These are phyloP conservation scores for Sebastes reedi DNA, from an alignment of 2,797 vertebrate species.

Conservation along the genomic window DNA sequence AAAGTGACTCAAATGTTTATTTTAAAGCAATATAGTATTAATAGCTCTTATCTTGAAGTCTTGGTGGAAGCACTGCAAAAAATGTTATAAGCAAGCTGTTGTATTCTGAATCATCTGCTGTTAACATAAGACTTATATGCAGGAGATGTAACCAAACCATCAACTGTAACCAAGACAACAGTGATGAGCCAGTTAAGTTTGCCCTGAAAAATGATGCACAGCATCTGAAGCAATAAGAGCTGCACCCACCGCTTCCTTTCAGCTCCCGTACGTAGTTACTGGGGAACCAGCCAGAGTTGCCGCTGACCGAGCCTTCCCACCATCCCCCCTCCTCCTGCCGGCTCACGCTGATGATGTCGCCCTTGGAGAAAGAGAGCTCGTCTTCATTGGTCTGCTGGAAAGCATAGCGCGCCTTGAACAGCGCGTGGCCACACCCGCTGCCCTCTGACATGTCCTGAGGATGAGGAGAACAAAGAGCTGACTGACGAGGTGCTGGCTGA, in stretches of 20 bases:
- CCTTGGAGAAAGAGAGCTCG: constrained; percentile 94
- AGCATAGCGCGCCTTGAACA: constrained; percentile 93
- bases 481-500: background rate
- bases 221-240: background rate
- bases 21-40: background rate
- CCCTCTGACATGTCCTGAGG: constrained; percentile 96
- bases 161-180: background rate
- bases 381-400: constrained; percentile 98
- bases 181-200: background rate
- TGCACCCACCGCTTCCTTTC: constrained; percentile 89
- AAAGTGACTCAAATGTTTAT: background rate
- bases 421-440: constrained; percentile 85
- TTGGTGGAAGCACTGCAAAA: background rate
- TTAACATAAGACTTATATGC: too few relatives aligned
- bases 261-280: constrained; percentile 96
- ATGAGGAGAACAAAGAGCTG: background rate
- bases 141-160: too few relatives aligned
- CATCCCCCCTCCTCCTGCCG: constrained; percentile 97
- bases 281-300: constrained; percentile 95
- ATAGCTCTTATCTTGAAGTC: background rate
- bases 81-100: background rate
- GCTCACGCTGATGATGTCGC: constrained; percentile 92
- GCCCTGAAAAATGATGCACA: background rate
- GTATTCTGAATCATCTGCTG: background rate
- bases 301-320: constrained; percentile 93